These are phyloP conservation scores for Myiotriccus ornatus DNA, from an alignment of 2,797 vertebrate species.

Conservation along the genomic window DNA sequence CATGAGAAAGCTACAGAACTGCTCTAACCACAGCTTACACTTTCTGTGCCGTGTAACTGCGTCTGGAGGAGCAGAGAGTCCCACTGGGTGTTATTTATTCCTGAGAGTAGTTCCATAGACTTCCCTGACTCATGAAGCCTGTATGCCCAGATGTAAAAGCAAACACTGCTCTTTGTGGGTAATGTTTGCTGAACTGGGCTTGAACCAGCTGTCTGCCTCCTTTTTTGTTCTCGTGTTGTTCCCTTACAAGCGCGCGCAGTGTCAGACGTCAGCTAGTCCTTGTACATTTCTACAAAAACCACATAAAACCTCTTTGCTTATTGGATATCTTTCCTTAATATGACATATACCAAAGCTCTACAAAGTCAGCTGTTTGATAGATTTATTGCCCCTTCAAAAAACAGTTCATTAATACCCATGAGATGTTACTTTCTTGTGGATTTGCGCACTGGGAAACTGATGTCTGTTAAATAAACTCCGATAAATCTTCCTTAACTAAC, in stretches of 20 bases:
- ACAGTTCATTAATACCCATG: not conserved
- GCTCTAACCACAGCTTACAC: not conserved
- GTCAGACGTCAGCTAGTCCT: not conserved
- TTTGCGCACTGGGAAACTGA: not conserved
- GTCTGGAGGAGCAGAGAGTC: not conserved
- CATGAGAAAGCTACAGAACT: not conserved
- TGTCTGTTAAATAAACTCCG: not conserved
- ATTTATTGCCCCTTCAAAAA: not conserved
- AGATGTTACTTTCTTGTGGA: not conserved
- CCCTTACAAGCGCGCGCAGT: not conserved
- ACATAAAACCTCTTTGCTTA: not conserved
- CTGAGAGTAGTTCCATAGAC: not conserved
- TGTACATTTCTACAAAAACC: not conserved
- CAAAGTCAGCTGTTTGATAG: not conserved
- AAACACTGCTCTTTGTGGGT: not conserved
- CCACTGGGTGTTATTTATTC: not conserved
- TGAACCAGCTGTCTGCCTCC: not conserved
- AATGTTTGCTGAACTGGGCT: not conserved
- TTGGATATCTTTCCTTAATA: not conserved
- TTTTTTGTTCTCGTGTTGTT: not conserved
- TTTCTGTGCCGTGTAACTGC: not conserved
- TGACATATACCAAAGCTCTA: not conserved
- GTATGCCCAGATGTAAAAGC: not conserved
- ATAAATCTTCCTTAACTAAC: slow-evolving; percentile 20
- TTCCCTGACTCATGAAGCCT: not conserved